phyloP scores from a whole-genome alignment of 2,797 vertebrate genomes.

The Sebastes glaucus region DNA sequence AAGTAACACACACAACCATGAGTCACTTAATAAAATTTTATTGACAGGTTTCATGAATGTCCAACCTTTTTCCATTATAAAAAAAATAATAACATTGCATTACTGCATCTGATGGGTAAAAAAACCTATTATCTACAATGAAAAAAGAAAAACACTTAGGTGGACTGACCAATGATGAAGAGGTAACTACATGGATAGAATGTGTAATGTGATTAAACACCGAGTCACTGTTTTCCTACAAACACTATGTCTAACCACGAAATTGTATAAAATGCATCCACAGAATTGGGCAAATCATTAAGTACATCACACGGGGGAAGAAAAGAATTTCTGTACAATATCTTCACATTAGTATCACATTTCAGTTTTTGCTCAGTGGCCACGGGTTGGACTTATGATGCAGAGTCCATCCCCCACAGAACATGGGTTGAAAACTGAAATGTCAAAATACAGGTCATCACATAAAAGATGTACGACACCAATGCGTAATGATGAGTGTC shows the following conservation, averaged over 20 bases:
- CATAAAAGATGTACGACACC: conserved; percentile 41
- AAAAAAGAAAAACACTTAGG: conserved; percentile 22
- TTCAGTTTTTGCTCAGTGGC: conserved; percentile 44
- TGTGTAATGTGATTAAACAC: conserved; percentile 41
- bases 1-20: conserved; percentile 9
- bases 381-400: conserved; percentile 5
- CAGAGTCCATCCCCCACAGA: conserved; percentile 2
- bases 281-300: conserved; percentile 49
- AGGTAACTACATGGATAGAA: conserved; percentile 49
- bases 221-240: conserved; percentile 33
- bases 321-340: conserved; percentile 67
- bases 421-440: conserved; percentile 21
- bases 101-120: conserved; percentile 49
- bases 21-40: conserved; percentile 63
- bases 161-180: conserved; percentile 46
- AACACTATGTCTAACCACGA: conserved; percentile 50
- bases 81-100: conserved; percentile 43
- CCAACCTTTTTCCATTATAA: conserved; percentile 40
- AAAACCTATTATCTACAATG: conserved; percentile 44
- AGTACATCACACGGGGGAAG: conserved; percentile 41
- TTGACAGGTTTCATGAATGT: conserved; percentile 50
- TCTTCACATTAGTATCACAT: conserved; percentile 51
- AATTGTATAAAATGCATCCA: conserved; percentile 73
- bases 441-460: conserved; percentile 37
- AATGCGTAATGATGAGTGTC: conserved; percentile 15